Evolutionary conservation across 2,113 vertebrate species (phyloP).

Genomic region (Datnioides undecimradiatus): DNA sequence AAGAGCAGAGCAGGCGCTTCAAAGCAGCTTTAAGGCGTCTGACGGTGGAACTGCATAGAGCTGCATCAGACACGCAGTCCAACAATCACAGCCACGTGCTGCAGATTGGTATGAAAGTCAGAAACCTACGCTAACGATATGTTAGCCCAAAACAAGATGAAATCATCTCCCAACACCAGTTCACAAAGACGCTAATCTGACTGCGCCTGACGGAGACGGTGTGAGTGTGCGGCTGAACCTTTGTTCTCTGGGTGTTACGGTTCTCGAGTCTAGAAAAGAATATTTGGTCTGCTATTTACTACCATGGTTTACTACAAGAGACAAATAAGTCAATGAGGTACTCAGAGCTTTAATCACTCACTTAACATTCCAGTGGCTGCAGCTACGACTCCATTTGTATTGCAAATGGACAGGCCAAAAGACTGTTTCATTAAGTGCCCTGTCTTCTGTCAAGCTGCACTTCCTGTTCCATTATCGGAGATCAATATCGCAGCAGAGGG

Average conservation of each 20-base stretch:
- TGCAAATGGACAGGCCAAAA: conserved; percentile 50
- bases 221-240: too few species aligned
- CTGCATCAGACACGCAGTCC: neutral
- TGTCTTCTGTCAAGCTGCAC: conserved; percentile 48
- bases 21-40: conserved; percentile 4
- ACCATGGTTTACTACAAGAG: conserved; percentile 33
- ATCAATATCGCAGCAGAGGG: conserved; percentile 61
- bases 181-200: too few species aligned
- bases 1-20: neutral
- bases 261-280: neutral
- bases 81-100: neutral
- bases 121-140: too few species aligned
- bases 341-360: conserved; percentile 61
- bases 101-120: too few species aligned
- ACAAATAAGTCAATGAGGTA: conserved; percentile 57
- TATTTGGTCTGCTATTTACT: conserved; percentile 36
- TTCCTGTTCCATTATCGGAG: conserved; percentile 69
- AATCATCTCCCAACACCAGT: too few species aligned
- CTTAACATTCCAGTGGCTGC: conserved; percentile 47
- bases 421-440: conserved; percentile 63
- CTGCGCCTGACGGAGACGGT: too few species aligned
- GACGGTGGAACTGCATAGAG: neutral
- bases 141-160: too few species aligned
- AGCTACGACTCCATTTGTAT: conserved; percentile 45
- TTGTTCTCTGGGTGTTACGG: conserved; percentile 5